These are phyloP conservation scores for Mormyrops boulengeri DNA, from an alignment of 2,797 vertebrate genomes.

Conservation along the genomic window DNA sequence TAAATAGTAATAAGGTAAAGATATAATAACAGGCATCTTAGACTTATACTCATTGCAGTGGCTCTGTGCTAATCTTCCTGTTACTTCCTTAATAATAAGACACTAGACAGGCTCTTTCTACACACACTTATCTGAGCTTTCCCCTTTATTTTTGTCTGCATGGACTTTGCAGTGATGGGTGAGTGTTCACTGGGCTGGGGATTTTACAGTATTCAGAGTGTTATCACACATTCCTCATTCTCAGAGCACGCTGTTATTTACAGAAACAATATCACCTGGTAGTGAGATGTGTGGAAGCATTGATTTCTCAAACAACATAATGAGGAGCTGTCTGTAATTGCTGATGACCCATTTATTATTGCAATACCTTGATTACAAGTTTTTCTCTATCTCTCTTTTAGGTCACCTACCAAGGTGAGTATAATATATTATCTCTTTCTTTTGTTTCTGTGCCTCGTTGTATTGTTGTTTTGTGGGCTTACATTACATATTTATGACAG, in stretches of 20 bases:
- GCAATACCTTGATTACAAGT: background rate
- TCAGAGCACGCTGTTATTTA: background rate
- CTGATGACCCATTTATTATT: background rate
- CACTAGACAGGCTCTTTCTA: background rate
- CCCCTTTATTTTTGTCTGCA: constrained; percentile 47
- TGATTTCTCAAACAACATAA: background rate
- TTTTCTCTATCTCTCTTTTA: constrained; percentile 35
- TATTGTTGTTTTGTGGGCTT: background rate
- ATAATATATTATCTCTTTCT: background rate
- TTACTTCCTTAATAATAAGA: background rate
- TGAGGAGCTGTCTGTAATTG: background rate
- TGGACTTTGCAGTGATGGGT: constrained; percentile 68
- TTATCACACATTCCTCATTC: background rate
- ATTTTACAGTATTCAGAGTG: background rate
- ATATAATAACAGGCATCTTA: background rate
- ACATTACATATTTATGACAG: background rate
- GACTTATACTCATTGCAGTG: background rate
- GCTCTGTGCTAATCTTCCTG: background rate
- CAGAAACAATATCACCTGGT: background rate
- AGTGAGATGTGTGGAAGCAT: background rate
- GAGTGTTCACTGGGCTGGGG: constrained; percentile 43
- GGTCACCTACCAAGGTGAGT: constrained; percentile 71
- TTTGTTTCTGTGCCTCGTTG: background rate
- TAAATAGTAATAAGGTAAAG: background rate
- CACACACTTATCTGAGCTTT: constrained; percentile 23